phyloP scores from a whole-genome alignment of 2,888 invertebrate genomes.

The Platerodrilus igneus region DNA sequence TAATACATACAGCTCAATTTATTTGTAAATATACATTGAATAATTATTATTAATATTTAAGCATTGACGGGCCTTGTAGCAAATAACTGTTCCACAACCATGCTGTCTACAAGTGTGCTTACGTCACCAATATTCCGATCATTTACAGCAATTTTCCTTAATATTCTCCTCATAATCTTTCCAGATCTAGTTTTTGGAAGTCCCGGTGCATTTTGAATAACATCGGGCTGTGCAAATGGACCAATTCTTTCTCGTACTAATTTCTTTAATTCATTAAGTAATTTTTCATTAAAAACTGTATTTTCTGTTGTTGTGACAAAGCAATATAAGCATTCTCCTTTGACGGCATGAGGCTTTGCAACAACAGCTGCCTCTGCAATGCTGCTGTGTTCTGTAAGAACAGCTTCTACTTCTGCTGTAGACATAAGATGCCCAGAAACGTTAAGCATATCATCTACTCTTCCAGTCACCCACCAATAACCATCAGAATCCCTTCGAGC shows the following conservation, averaged over 20 bases:
- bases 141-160: conserved; percentile 88
- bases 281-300: conserved; percentile 61
- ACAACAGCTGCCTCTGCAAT: conserved; percentile 97
- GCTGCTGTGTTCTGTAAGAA: conserved; percentile 68
- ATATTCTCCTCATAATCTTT: conserved; percentile 94
- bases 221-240: conserved; percentile 93
- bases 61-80: conserved; percentile 57
- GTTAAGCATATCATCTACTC: conserved; percentile 98
- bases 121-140: conserved; percentile 89
- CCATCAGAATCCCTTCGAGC: conserved; percentile 90
- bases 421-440: conserved; percentile 98
- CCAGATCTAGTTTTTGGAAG: conserved; percentile 97
- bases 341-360: conserved; percentile 87
- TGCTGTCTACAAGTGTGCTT: conserved; percentile 89
- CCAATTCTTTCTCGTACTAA: conserved; percentile 88
- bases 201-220: conserved; percentile 88
- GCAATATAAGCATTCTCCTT: conserved; percentile 96
- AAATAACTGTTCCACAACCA: conserved; percentile 78
- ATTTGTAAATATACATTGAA: too few species aligned
- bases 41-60: conserved; percentile 28
- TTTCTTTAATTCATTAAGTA: conserved; percentile 68
- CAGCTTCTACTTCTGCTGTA: conserved; percentile 89
- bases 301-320: conserved; percentile 89
- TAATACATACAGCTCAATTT: too few species aligned
- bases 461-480: conserved; percentile 93